Conservation (phyloP, 2,888 invertebrate species). For the Nudaria mundana region DNA sequence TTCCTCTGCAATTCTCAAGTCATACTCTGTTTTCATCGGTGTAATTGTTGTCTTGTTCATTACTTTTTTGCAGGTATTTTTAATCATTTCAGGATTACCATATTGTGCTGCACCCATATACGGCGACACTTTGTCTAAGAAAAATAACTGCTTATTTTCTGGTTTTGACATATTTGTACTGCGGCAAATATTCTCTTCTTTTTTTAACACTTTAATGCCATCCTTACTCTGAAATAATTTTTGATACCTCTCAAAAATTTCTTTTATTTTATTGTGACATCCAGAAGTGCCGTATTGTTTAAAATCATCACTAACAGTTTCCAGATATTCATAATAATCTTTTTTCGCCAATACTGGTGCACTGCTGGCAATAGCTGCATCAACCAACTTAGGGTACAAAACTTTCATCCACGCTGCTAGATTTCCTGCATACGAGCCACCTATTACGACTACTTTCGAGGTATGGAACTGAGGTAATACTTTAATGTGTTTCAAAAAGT, state of each 20-base stretch:
- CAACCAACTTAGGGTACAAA: constrained; percentile 58
- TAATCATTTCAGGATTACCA: constrained; percentile 45
- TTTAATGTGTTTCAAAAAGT: constrained; percentile 47
- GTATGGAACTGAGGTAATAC: constrained; percentile 34
- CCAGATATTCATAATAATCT: constrained; percentile 65
- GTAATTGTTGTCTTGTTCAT: too few species aligned
- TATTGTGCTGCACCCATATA: constrained; percentile 59
- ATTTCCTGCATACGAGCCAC: constrained; percentile 68
- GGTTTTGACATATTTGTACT: constrained; percentile 47
- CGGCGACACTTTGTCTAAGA: constrained; percentile 39
- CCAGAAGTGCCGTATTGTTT: constrained; percentile 50
- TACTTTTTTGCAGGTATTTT: constrained; percentile 39
- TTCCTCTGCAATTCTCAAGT: constrained; percentile 38
- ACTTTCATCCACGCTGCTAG: constrained; percentile 68
- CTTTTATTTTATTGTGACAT: constrained; percentile 47
- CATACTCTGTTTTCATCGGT: constrained; percentile 31
- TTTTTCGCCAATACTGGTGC: constrained; percentile 66
- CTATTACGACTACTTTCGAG: constrained; percentile 64
- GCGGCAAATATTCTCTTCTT: constrained; percentile 60
- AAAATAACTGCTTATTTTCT: constrained; percentile 59
- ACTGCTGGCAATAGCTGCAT: constrained; percentile 67
- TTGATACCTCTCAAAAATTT: constrained; percentile 51
- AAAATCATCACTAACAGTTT: constrained; percentile 59
- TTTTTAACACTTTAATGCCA: constrained; percentile 54
- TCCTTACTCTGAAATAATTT: constrained; percentile 41